A percentile compares a stretch with the other conserved stretches of the same genome.
Evolutionary conservation across 2,113 vertebrate genomes (phyloP).

Genomic region (Thamnaconus septentrionalis): DNA sequence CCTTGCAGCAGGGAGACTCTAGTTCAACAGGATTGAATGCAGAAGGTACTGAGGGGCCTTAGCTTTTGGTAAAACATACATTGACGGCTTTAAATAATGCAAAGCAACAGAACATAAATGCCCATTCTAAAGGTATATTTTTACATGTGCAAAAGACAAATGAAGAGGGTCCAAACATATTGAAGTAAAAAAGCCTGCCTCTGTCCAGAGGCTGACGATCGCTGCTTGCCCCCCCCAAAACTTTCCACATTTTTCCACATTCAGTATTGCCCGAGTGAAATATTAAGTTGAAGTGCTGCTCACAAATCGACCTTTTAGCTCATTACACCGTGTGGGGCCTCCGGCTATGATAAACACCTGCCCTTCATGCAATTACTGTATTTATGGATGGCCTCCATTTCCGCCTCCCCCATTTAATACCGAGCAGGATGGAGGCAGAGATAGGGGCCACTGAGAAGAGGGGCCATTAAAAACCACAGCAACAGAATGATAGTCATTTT

Average conservation of each 20-base stretch:
- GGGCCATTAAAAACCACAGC: constrained; percentile 64
- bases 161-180: not conserved
- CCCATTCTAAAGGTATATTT: not conserved
- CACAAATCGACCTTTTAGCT: constrained; percentile 39
- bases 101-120: constrained; percentile 6
- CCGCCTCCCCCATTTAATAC: constrained; percentile 43
- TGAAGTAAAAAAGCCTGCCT: not conserved
- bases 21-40: no score
- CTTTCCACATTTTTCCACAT: constrained; percentile 15
- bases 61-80: no score
- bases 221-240: not conserved
- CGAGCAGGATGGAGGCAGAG: constrained; percentile 52
- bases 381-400: constrained; percentile 56
- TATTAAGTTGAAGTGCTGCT: constrained; percentile 22
- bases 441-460: constrained; percentile 49
- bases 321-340: constrained; percentile 35
- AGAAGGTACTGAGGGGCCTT: no score
- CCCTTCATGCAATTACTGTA: constrained; percentile 60
- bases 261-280: constrained; percentile 22
- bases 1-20: no score
- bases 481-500: constrained; percentile 71
- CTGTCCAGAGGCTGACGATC: not conserved
- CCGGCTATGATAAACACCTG: constrained; percentile 52
- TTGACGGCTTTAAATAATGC: constrained; percentile 1
- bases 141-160: no score